Base-by-base conservation (phyloP, 2,113 vertebrate genomes). In the Erythrocebus patas region DNA sequence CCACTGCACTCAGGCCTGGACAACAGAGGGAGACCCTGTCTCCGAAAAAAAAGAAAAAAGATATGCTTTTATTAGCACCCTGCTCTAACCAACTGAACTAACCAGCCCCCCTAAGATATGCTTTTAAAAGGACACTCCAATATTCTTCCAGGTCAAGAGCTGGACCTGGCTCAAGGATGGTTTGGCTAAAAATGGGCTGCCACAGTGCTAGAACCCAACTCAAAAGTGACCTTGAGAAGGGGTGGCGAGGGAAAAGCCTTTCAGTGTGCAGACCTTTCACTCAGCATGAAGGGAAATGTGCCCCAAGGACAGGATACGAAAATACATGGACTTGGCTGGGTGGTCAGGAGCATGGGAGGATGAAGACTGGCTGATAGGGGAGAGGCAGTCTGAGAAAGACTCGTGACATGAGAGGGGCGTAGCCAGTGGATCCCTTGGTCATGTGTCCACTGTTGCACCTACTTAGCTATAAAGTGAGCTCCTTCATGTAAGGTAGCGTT, bases 381-480 rank as follows among this genome's bases (percentile, higher is more conserved):
- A 25, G 2, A 27, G 30, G 17, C 52, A 35, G 11, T 32, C 22
- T 38, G 55, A 50, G 57, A n/a, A 83, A 57, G 17, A 8, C 22
- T 9, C 16, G 9, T 4, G 5, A 25, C 66, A 1, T 0, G 0
- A 3, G 0, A n/a, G 86, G 1, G 2, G 9, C 0, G 0, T 20
- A 8, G 4, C 20, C 70, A 30, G 2, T 4, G 50, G 35, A 13
- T 32, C 6, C 61, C 50, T 11, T 3, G 35, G 25, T 25, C 22
- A 16, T 40, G 1, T 16, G 30, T 32, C 13, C 20, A 6, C 3
- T 22, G 16, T 78, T 12, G 18, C 9, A 30, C 23, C 13, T 48
- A 13, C 13, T 45, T 38, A 61, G 68, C 73, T 66, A 18, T 83
- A 2, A 45, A 18, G 4, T 16, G 17, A 7, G 13, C 10, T 57